A percentile compares a stretch with the other conserved stretches of the same genome.
phyloP scores from a whole-genome alignment of 2,888 invertebrate species.

The Chrysolina americana region DNA sequence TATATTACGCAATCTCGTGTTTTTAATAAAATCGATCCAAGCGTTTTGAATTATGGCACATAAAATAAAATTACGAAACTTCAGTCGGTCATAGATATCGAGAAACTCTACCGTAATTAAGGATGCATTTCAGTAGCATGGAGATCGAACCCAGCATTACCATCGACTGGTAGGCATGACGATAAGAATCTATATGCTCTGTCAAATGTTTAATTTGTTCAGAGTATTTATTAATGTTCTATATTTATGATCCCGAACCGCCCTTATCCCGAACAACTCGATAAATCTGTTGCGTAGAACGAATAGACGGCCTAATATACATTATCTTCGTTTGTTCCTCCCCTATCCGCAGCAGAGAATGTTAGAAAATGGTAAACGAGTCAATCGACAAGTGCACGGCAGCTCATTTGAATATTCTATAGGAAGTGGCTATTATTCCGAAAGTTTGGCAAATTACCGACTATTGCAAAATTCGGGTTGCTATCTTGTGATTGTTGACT shows the following conservation, averaged over 20 bases:
- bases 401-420: background rate
- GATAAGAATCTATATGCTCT: constrained; percentile 65
- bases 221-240: constrained; percentile 66
- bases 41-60: constrained; percentile 11
- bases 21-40: background rate
- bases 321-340: constrained; percentile 35
- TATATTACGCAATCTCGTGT: background rate
- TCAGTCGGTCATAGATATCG: constrained; percentile 13
- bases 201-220: constrained; percentile 67
- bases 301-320: constrained; percentile 39
- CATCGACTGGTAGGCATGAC: constrained; percentile 60
- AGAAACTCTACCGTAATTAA: constrained; percentile 38
- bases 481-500: too few relatives aligned
- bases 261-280: constrained; percentile 58
- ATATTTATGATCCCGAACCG: constrained; percentile 63
- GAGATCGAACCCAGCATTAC: constrained; percentile 60
- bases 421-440: background rate
- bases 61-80: constrained; percentile 15
- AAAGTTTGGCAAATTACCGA: background rate
- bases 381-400: constrained; percentile 15
- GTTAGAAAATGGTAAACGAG: constrained; percentile 18
- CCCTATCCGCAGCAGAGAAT: constrained; percentile 28
- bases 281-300: constrained; percentile 55
- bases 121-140: constrained; percentile 46
- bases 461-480: too few relatives aligned